Percentiles rank a stretch among this genome's conserved stretches.
These are phyloP conservation scores for Emesis furor DNA, from an alignment of 2,888 invertebrate genomes.

Conservation along the genomic window DNA sequence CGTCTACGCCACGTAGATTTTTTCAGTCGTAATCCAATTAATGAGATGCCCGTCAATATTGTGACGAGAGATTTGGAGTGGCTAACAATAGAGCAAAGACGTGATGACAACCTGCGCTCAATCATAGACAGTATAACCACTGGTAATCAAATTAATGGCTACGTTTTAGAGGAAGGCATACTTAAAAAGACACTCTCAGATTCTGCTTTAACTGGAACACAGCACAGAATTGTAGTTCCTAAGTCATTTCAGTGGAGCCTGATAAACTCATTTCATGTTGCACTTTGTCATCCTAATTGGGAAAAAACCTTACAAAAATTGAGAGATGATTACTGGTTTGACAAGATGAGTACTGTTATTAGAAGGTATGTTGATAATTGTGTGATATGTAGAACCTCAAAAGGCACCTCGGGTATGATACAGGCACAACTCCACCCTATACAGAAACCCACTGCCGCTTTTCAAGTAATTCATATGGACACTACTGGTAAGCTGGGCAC, in stretches of 20 bases:
- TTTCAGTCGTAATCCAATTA: conserved; percentile 56
- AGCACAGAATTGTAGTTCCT: conserved; percentile 52
- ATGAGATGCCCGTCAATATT: too few relatives aligned
- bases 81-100: too few relatives aligned
- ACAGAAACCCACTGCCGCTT: conserved; percentile 35
- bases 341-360: conserved; percentile 45
- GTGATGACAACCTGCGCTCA: too few relatives aligned
- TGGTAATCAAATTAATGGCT: conserved; percentile 23
- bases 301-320: conserved; percentile 71
- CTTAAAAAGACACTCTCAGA: conserved; percentile 36
- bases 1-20: conserved; percentile 62
- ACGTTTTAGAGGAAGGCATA: conserved; percentile 41
- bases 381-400: conserved; percentile 48
- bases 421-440: conserved; percentile 68
- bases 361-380: conserved; percentile 40
- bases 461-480: conserved; percentile 27
- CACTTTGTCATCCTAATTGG: conserved; percentile 68
- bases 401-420: conserved; percentile 62
- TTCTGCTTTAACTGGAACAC: conserved; percentile 24
- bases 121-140: too few relatives aligned
- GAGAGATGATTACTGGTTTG: conserved; percentile 57
- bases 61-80: too few relatives aligned
- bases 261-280: conserved; percentile 66
- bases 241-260: conserved; percentile 73
- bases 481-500: conserved; percentile 7